Conservation (phyloP, 1,140 invertebrate genomes). For the Campodea augens region DNA sequence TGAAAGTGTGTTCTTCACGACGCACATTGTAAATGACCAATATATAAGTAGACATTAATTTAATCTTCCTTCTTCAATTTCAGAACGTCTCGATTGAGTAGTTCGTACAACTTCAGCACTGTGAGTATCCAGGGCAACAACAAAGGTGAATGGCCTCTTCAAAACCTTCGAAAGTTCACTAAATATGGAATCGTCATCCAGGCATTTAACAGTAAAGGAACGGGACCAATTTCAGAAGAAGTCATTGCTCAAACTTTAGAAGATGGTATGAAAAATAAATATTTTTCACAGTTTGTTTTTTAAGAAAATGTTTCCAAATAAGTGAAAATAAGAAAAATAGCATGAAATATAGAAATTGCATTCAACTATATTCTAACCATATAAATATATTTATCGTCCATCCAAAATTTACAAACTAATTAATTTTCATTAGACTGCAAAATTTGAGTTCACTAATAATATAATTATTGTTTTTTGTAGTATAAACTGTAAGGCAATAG, state of each 20-base stretch:
- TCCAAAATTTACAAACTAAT: too few species aligned
- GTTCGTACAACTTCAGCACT: slow-evolving; percentile 9
- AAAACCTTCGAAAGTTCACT: slow-evolving; percentile 22
- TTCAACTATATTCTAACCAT: background rate
- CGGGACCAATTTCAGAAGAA: slow-evolving; percentile 45
- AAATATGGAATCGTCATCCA: slow-evolving; percentile 24
- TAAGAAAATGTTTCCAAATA: slow-evolving; percentile 26
- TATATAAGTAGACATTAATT: too few species aligned
- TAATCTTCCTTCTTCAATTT: background rate
- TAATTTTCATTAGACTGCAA: too few species aligned
- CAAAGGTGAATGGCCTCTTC: slow-evolving; percentile 11
- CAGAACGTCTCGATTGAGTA: background rate
- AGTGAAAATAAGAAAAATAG: slow-evolving; percentile 22
- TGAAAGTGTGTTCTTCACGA: too few species aligned
- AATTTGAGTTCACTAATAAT: too few species aligned
- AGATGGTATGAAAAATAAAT: slow-evolving; percentile 36
- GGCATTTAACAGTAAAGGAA: slow-evolving; percentile 24
- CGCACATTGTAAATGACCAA: too few species aligned
- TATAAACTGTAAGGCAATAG: too few species aligned
- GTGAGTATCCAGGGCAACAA: slow-evolving; percentile 14
- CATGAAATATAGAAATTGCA: slow-evolving; percentile 18
- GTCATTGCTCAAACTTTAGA: slow-evolving; percentile 53
- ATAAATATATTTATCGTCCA: too few species aligned
- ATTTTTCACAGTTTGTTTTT: too few species aligned
- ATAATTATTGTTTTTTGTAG: too few species aligned